A percentile compares a stretch with the other conserved stretches of the same genome.
phyloP scores from a whole-genome alignment of 2,113 vertebrate species.

The Etheostoma cragini region DNA sequence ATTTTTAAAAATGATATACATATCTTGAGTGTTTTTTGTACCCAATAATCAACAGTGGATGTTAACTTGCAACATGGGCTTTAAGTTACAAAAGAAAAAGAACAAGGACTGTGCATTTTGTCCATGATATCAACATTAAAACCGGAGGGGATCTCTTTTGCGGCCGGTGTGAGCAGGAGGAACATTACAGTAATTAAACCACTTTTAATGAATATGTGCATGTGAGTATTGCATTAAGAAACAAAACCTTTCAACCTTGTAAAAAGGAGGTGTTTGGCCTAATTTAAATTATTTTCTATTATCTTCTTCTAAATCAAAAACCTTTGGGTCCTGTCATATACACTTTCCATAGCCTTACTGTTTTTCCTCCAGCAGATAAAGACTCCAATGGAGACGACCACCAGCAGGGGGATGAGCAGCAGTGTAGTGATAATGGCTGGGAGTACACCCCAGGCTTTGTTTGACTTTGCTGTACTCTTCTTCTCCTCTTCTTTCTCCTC shows the following conservation, averaged over 20 bases:
- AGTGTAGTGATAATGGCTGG: slow-evolving; percentile 90
- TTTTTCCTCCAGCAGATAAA: slow-evolving; percentile 93
- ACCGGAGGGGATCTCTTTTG: no score
- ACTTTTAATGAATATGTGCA: no score
- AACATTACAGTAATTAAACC: no score
- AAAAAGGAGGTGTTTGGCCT: neutral
- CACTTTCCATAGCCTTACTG: slow-evolving; percentile 66
- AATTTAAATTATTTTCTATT: neutral
- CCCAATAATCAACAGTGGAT: no score
- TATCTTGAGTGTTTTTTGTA: no score
- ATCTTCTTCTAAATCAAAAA: neutral
- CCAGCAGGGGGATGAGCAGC: slow-evolving; percentile 89
- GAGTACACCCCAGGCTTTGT: slow-evolving; percentile 81
- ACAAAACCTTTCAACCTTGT: neutral
- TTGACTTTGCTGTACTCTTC: slow-evolving; percentile 73
- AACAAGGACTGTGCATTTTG: no score
- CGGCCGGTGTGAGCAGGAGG: no score
- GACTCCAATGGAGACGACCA: slow-evolving; percentile 86
- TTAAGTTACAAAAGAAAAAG: no score
- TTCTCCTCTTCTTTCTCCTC: slow-evolving; percentile 28
- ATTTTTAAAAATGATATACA: no score
- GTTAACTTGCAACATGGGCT: no score
- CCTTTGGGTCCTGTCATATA: neutral
- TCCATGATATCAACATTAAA: no score
- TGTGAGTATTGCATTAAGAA: no score